Percentiles rank a stretch among this genome's conserved stretches.
phyloP scores from a whole-genome alignment of 1,140 invertebrate genomes.

The Lerema accius region DNA sequence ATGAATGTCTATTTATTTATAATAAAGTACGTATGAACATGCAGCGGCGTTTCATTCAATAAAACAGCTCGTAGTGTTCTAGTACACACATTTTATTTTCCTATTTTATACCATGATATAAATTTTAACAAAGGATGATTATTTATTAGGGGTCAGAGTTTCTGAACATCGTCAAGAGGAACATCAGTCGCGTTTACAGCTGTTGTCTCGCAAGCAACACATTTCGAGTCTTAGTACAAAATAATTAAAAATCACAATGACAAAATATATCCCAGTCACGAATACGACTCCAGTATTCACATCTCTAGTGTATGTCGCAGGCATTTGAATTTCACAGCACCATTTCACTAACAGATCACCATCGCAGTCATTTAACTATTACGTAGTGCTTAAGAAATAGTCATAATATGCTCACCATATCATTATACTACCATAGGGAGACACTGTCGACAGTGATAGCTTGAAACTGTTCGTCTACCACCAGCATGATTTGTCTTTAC shows the following conservation, averaged over 20 bases:
- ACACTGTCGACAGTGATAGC: too few species aligned
- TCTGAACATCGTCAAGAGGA: slow-evolving; percentile 74
- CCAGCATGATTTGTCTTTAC: too few species aligned
- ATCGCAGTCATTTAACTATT: too few species aligned
- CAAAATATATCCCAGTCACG: slow-evolving; percentile 69
- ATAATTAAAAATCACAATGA: slow-evolving; percentile 77
- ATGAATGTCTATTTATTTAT: slow-evolving; percentile 53
- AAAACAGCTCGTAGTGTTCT: slow-evolving; percentile 70
- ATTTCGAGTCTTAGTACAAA: slow-evolving; percentile 66
- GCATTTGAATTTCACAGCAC: slow-evolving; percentile 78
- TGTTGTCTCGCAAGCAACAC: slow-evolving; percentile 71
- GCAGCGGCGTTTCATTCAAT: slow-evolving; percentile 43
- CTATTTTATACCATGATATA: slow-evolving; percentile 79
- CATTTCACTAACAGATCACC: slow-evolving; percentile 62
- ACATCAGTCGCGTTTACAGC: slow-evolving; percentile 79
- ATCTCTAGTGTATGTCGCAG: slow-evolving; percentile 65
- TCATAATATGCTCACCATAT: too few species aligned
- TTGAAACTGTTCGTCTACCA: too few species aligned
- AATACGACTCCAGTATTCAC: slow-evolving; percentile 63
- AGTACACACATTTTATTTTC: slow-evolving; percentile 80
- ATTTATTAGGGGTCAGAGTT: slow-evolving; percentile 67
- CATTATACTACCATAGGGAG: too few species aligned
- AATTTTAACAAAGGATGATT: slow-evolving; percentile 79
- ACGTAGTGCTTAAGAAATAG: too few species aligned
- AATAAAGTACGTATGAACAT: slow-evolving; percentile 67